Evolutionary conservation across 2,888 invertebrate species (phyloP).

Genomic region (Drosophila quinaria): DNA sequence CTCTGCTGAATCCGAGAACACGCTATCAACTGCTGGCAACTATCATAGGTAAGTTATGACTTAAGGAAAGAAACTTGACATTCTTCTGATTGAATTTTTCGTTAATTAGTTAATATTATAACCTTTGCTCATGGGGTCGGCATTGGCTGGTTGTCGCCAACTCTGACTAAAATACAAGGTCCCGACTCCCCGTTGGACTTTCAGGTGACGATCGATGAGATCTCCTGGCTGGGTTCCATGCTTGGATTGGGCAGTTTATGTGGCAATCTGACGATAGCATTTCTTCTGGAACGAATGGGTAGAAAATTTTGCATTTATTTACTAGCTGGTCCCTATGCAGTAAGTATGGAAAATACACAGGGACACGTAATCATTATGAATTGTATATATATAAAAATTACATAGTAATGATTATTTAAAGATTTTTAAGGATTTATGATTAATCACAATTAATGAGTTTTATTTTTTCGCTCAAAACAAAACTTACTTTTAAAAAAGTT

Average conservation of each 20-base stretch:
- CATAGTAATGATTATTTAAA: no score
- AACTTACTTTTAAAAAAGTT: no score
- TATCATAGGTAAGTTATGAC: constrained; percentile 56
- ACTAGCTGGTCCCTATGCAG: constrained; percentile 79
- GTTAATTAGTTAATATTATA: constrained; percentile 79
- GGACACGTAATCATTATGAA: no score
- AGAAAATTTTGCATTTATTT: constrained; percentile 77
- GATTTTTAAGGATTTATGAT: no score
- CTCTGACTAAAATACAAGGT: constrained; percentile 74
- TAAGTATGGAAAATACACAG: constrained; percentile 42
- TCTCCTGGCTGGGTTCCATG: constrained; percentile 84
- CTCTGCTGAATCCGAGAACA: constrained; percentile 49
- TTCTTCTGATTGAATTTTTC: not conserved
- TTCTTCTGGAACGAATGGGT: constrained; percentile 74
- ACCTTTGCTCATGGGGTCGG: constrained; percentile 83
- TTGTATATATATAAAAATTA: no score
- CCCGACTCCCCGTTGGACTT: constrained; percentile 69
- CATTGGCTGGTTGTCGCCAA: constrained; percentile 84
- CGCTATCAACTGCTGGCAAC: constrained; percentile 74
- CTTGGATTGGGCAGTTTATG: constrained; percentile 78
- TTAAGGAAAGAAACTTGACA: fast-evolving
- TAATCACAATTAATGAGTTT: no score
- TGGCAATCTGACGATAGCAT: constrained; percentile 80
- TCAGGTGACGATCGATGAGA: constrained; percentile 63
- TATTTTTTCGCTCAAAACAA: no score